Conservation (phyloP, 1,140 invertebrate species). For the Nymphalis io region DNA sequence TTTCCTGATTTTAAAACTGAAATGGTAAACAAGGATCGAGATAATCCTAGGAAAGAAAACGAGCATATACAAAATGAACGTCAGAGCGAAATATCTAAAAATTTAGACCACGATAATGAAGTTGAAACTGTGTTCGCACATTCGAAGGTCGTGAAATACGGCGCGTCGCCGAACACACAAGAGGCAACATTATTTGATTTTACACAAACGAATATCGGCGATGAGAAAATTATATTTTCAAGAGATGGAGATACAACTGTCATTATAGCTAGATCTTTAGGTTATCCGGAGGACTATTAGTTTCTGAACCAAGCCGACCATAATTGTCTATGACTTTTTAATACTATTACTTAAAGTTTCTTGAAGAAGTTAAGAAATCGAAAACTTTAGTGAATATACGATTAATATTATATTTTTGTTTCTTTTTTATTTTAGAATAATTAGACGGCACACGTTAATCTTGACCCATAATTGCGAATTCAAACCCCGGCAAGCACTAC, state of each 20-base stretch:
- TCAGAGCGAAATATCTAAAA: conserved; percentile 6
- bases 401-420: no score
- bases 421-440: no score
- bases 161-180: conserved; percentile 28
- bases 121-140: conserved; percentile 62
- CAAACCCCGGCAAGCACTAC: no score
- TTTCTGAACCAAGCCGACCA: background rate
- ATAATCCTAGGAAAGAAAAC: background rate
- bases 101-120: conserved; percentile 32
- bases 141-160: conserved; percentile 64
- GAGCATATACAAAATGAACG: conserved; percentile 5
- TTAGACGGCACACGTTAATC: no score
- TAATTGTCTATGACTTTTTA: no score
- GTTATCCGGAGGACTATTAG: conserved; percentile 26
- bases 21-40: conserved; percentile 29
- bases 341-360: no score
- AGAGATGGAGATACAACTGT: conserved; percentile 36
- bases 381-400: no score
- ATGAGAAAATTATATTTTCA: background rate
- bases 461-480: no score
- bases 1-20: conserved; percentile 40
- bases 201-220: background rate
- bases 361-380: no score
- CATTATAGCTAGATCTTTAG: conserved; percentile 37
- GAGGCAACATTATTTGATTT: background rate